A percentile compares a stretch with the other conserved stretches of the same genome.
These are phyloP conservation scores for Rhinoderma darwinii DNA, from an alignment of 2,113 vertebrate species.

Conservation along the genomic window DNA sequence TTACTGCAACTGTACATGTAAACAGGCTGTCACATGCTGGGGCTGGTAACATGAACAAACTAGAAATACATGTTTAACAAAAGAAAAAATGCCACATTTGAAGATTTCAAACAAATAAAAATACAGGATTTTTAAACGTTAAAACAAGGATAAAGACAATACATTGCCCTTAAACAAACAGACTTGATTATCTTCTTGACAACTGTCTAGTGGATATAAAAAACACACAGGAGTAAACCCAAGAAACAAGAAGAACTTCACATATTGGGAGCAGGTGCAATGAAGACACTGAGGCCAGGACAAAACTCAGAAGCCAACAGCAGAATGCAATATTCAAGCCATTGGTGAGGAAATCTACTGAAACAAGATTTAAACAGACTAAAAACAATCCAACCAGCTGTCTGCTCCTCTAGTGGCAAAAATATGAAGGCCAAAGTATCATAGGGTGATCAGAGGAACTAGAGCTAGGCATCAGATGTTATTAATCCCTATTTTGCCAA, in stretches of 20 bases:
- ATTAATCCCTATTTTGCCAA: not conserved
- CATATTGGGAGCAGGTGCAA: slow-evolving; percentile 8
- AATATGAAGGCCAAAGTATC: not conserved
- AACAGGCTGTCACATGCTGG: no score
- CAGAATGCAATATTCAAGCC: not conserved
- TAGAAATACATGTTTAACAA: not conserved
- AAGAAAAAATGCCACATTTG: not conserved
- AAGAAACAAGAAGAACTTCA: not conserved
- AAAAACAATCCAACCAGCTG: not conserved
- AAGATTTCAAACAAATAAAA: not conserved
- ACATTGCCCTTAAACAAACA: not conserved
- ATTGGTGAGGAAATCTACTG: not conserved
- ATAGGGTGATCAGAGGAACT: not conserved
- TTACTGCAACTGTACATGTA: not conserved
- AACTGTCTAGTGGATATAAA: not conserved
- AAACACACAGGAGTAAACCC: not conserved
- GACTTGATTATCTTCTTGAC: not conserved
- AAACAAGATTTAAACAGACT: not conserved
- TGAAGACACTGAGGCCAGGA: not conserved
- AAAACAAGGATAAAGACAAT: not conserved
- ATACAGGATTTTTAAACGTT: not conserved
- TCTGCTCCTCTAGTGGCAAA: not conserved
- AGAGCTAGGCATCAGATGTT: not conserved
- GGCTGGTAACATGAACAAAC: not conserved
- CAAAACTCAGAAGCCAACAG: not conserved